Base-by-base conservation (phyloP, 2,888 invertebrate species). In the Cremastinae sp. region DNA sequence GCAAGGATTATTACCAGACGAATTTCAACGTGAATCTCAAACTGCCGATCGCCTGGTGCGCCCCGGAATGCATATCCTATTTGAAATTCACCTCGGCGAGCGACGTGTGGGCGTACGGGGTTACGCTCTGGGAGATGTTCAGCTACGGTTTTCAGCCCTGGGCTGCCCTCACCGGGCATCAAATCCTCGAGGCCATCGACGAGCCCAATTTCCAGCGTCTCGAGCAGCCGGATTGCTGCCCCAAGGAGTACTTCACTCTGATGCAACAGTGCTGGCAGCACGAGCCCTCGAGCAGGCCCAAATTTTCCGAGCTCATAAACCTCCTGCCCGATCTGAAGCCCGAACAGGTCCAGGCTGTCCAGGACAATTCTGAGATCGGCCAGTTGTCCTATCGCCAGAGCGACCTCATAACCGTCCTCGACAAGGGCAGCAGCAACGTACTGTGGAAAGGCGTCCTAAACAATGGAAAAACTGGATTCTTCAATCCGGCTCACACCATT, bases 51-150 rank as follows among this genome's bases (percentile, higher is more conserved):
- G 99, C 99, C 1, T 99, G 99, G 99, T 98, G 98, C 91, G 98
- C 99, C 0, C 98, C 99, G 0, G 99, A 99, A 90, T 98, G 97
- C 88, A 98, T 99, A 83, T 96, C 97, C 81, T 98, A 96, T 89
- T 92, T 99, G 75, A 94, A 97, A 73, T 99, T 99, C 89, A 99
- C 99, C 0, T 96, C 97, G 5, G 95, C 98, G 4, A 97, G 97
- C 70, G 99, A 99, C 88, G 97, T 98, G 0, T 99, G 99, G 99
- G 97, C 99, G 0, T 99, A 95, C 89, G 99, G 97, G 1, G 97
- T 98, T 0, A 97, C 98, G n/a, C 91, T 99, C 0, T 99, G 99
- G 99, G 99, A 99, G 90, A 97, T 99, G 97, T 99, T 99, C 90
- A 97, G 97, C 0, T 99, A 98, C 87, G 99, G 99, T 0, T 97